These are phyloP conservation scores for Ptilodon capucinus DNA, from an alignment of 2,888 invertebrate species.

Conservation along the genomic window DNA sequence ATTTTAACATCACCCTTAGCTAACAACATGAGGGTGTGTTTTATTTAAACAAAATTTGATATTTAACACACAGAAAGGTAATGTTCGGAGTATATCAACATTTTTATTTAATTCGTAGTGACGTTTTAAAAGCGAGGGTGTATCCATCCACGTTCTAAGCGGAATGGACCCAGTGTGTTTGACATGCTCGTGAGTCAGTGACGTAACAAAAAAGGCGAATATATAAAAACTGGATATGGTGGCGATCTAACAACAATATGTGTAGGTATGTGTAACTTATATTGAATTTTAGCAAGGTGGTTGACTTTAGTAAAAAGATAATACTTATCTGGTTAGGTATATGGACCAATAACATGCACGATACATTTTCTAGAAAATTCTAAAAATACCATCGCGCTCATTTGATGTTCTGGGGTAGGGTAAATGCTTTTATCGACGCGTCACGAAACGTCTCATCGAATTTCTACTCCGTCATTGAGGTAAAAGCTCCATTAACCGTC, in stretches of 20 bases:
- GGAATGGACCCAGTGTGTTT: slow-evolving; percentile 27
- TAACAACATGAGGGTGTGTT: slow-evolving; percentile 2
- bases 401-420: no score
- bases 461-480: slow-evolving; percentile 9
- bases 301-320: no score
- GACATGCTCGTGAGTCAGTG: slow-evolving; percentile 31
- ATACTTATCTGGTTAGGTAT: no score
- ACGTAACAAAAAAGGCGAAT: slow-evolving; percentile 12
- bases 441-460: slow-evolving; percentile 7
- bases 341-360: no score
- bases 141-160: slow-evolving; percentile 23
- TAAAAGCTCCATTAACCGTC: slow-evolving; percentile 19
- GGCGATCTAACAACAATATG: no score
- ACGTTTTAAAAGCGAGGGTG: slow-evolving; percentile 22
- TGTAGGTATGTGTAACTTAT: no score
- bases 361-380: no score
- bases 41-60: slow-evolving; percentile 7
- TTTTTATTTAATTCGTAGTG: slow-evolving; percentile 23
- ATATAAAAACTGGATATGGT: background rate
- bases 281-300: no score
- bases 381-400: no score
- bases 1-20: background rate
- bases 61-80: slow-evolving; percentile 7
- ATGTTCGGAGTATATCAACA: background rate
- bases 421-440: background rate